Conservation (phyloP, 1,140 invertebrate genomes). For the Arctopsyche grandis region DNA sequence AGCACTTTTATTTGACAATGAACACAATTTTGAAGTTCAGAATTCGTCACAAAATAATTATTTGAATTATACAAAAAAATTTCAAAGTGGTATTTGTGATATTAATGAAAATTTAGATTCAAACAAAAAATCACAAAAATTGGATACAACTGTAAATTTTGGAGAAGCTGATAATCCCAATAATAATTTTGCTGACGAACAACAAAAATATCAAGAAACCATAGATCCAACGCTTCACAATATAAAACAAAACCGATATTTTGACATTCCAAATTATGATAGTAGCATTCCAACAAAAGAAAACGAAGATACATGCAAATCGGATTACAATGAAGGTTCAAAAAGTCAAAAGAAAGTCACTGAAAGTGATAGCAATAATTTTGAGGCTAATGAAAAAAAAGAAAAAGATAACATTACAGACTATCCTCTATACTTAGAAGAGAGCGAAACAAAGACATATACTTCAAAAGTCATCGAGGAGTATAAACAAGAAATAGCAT, state of each 20-base stretch:
- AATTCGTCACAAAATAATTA: not conserved
- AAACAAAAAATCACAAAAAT: no score
- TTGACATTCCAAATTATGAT: not conserved
- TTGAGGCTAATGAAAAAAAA: not conserved
- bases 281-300: not conserved
- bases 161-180: not conserved
- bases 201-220: not conserved
- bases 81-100: not conserved
- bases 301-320: not conserved
- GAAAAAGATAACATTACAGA: constrained; percentile 49
- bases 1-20: no score
- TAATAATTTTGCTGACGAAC: not conserved
- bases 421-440: constrained; percentile 63
- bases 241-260: not conserved
- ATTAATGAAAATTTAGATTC: no score
- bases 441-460: constrained; percentile 63
- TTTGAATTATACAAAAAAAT: not conserved
- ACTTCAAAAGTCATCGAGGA: constrained; percentile 66
- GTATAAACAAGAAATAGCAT: constrained; percentile 65
- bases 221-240: not conserved
- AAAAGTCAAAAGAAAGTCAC: not conserved
- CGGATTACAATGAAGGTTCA: not conserved
- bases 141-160: not conserved
- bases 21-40: not conserved
- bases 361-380: not conserved